Evolutionary conservation across 2,113 vertebrate genomes (phyloP), one percentile per base, ranked within the genome.

Genomic region (Tachuris rubrigastra): DNA sequence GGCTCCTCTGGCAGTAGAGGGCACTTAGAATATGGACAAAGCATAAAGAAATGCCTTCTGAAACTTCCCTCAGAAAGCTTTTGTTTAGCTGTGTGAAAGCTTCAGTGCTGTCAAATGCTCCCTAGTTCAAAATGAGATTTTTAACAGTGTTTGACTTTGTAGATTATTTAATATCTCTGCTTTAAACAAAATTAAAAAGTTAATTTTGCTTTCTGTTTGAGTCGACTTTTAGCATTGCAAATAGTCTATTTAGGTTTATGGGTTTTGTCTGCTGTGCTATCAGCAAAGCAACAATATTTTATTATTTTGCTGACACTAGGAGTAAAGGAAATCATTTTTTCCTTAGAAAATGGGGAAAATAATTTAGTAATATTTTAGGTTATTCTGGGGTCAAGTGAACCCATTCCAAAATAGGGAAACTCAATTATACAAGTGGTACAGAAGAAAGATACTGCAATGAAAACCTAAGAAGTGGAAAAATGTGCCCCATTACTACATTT

Each of bases 21-120:
- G 98, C 98, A 97, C 98, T 98, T 98, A 98, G 93, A 98, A 98
- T 98, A 98, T 98, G 98, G 96, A 96, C 94, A 98, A 98, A 98
- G 90, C 95, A 33, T 35, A 68, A 91, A 95, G 69, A 96, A 94
- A 92, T 79, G 73, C 82, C 75, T 81, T 89, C 73, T 39, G 85
- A 97, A 96, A 98, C 96, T 98, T 97, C 87, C 78, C 59, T 95
- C 80, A 77, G 87, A 96, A 92, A 96, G 97, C 97, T 98, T 98
- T 98, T 98, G 97, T 98, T 98, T 97, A 95, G 93, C 77, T 95
- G 14, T 82, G 87, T 92, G 97, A 96, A 96, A 96, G 85, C 87
- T 94, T 94, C 89, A 87, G 16, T 39, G 66, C 74, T 92, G 89
- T 52, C 85, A 95, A 90, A 89, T 73, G 50, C 87, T 73, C 21